Evolutionary conservation across 2,113 vertebrate genomes (phyloP).

Genomic region (Apodemus sylvaticus): DNA sequence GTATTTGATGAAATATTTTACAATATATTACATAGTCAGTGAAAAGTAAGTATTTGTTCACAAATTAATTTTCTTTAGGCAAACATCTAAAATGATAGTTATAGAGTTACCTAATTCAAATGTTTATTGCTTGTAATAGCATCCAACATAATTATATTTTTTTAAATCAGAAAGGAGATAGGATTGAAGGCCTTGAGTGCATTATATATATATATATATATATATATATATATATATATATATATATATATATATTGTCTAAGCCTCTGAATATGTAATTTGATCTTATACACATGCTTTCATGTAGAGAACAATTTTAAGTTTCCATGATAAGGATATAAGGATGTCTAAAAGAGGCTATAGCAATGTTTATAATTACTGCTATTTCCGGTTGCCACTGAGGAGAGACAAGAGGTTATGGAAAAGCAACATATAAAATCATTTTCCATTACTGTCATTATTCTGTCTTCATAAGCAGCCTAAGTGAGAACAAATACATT

Average conservation of each 20-base stretch:
- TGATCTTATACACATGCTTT: background rate
- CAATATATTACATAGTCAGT: background rate
- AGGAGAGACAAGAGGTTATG: background rate
- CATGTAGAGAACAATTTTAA: background rate
- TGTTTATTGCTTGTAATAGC: background rate
- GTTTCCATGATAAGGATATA: background rate
- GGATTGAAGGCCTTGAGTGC: background rate
- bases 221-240: too few species aligned
- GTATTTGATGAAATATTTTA: background rate
- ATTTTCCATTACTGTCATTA: slow-evolving; percentile 18
- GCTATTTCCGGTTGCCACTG: background rate
- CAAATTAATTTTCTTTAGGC: background rate
- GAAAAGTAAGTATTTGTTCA: background rate
- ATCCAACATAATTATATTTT: background rate
- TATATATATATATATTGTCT: background rate
- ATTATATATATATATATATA: background rate
- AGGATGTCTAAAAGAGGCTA: background rate
- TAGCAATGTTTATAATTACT: background rate
- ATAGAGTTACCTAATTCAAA: background rate
- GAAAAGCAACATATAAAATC: background rate
- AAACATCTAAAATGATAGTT: background rate
- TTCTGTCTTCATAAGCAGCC: background rate
- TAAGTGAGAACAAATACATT: background rate
- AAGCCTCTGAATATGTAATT: background rate
- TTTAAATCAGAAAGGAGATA: too few species aligned